These are phyloP conservation scores for Onthophagus sagittarius DNA, from an alignment of 2,888 invertebrate species.

Conservation along the genomic window DNA sequence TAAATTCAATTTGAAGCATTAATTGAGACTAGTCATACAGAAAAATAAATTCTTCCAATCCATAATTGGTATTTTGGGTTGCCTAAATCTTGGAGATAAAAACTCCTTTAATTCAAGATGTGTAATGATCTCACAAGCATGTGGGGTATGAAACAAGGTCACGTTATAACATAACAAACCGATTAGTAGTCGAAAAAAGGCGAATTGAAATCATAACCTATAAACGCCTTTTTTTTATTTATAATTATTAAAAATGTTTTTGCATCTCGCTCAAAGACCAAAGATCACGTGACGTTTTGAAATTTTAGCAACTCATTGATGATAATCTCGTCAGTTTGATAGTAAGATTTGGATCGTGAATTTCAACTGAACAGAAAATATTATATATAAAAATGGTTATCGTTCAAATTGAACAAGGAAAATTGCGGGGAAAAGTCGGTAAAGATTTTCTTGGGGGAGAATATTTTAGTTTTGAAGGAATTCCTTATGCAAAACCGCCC, in stretches of 20 bases:
- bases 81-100: too few relatives aligned
- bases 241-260: background rate
- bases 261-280: background rate
- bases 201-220: background rate
- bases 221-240: background rate
- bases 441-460: conserved; percentile 34
- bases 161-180: too few relatives aligned
- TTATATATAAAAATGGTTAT: background rate
- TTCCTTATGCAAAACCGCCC: conserved; percentile 46
- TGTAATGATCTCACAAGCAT: too few relatives aligned
- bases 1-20: too few relatives aligned
- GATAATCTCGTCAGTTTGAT: background rate
- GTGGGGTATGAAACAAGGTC: too few relatives aligned
- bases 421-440: conserved; percentile 35
- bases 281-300: background rate
- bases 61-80: too few relatives aligned
- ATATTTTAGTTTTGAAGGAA: conserved; percentile 43
- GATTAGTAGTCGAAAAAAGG: too few relatives aligned
- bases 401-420: conserved; percentile 32
- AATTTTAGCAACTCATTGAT: background rate
- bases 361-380: background rate
- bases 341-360: background rate
- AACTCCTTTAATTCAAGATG: too few relatives aligned
- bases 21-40: too few relatives aligned
- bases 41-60: too few relatives aligned